phyloP scores from a whole-genome alignment of 2,797 vertebrate genomes.

The Sibirionetta formosa region DNA sequence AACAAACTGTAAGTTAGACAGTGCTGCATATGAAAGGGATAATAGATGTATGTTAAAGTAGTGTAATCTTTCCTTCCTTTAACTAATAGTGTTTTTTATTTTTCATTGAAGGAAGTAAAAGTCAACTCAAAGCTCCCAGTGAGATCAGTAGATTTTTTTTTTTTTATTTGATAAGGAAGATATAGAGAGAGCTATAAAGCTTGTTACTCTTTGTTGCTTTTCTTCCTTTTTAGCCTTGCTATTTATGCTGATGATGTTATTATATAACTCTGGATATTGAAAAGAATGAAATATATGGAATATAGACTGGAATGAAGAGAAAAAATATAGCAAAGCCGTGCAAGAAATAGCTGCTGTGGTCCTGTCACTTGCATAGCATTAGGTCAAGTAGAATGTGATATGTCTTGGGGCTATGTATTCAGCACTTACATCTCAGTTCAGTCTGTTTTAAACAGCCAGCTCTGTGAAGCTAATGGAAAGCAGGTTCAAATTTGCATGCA shows the following conservation, averaged over 20 bases:
- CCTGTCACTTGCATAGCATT: slow-evolving; percentile 34
- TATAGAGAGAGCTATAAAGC: background rate
- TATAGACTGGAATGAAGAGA: background rate
- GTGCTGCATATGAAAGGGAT: background rate
- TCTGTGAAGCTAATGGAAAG: slow-evolving; percentile 54
- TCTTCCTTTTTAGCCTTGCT: background rate
- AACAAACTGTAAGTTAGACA: background rate
- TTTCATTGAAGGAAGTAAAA: background rate
- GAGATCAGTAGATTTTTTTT: background rate
- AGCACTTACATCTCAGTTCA: slow-evolving; percentile 51
- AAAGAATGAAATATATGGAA: background rate
- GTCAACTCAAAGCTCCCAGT: background rate
- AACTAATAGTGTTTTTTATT: background rate
- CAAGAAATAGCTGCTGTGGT: background rate
- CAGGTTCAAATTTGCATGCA: slow-evolving; percentile 42
- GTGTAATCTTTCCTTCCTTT: background rate
- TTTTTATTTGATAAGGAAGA: background rate
- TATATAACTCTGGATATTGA: background rate
- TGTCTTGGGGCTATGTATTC: slow-evolving; percentile 53
- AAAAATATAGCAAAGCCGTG: background rate
- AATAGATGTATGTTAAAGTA: fast-evolving
- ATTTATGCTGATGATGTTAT: background rate
- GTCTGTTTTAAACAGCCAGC: slow-evolving; percentile 35
- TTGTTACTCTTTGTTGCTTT: slow-evolving; percentile 26
- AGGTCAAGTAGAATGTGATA: slow-evolving; percentile 55